Conservation (phyloP, 2,113 vertebrate genomes). For the Pluvianellus socialis region DNA sequence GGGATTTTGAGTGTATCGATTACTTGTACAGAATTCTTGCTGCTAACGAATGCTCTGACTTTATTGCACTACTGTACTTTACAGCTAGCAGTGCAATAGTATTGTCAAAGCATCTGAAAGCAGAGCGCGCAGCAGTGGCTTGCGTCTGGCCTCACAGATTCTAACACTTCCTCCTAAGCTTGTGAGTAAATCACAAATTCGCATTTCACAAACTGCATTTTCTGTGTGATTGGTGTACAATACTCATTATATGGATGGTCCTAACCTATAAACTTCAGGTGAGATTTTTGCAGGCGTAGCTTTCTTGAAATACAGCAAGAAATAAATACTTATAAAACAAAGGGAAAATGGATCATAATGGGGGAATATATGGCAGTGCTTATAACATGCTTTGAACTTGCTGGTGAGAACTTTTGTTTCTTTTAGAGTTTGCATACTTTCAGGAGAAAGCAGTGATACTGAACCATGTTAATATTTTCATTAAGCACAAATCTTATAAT, state of each 20-base stretch:
- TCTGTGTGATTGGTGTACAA: background rate
- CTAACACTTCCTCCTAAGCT: conserved; percentile 3
- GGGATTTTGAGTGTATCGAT: background rate
- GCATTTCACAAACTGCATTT: background rate
- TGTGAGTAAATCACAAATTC: conserved; percentile 4
- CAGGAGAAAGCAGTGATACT: background rate
- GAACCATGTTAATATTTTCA: background rate
- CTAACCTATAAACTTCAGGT: background rate
- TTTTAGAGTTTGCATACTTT: background rate
- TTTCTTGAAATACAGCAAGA: background rate
- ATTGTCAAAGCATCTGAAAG: conserved; percentile 98
- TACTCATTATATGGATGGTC: background rate
- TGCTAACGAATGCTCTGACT: conserved; percentile 95
- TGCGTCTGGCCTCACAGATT: background rate
- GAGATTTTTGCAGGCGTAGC: background rate
- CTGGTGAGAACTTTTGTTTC: background rate
- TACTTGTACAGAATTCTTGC: conserved; percentile 55
- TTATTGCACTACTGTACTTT: conserved; percentile 99
- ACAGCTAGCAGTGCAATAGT: conserved; percentile 99
- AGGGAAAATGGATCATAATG: background rate
- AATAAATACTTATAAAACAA: background rate
- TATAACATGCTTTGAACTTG: background rate
- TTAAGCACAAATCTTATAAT: background rate
- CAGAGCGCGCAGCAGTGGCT: conserved; percentile 67
- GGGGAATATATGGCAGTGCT: background rate